phyloP scores from a whole-genome alignment of 2,888 invertebrate genomes.

The Carcina quercana region DNA sequence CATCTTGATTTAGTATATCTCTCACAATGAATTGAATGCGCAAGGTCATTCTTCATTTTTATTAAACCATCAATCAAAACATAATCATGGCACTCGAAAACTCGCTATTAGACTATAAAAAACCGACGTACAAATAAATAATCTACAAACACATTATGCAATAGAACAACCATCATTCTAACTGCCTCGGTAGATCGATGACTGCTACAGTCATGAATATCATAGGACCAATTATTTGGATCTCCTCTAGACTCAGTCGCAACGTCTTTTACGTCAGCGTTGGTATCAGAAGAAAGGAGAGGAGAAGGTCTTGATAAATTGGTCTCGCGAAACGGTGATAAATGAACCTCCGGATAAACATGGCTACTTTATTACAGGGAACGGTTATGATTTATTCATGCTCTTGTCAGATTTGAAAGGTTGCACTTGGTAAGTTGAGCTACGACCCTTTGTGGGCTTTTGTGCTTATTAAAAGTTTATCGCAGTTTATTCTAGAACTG shows the following conservation, averaged over 20 bases:
- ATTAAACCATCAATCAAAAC: slow-evolving; percentile 47
- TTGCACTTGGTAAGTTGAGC: slow-evolving; percentile 39
- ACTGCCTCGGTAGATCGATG: slow-evolving; percentile 55
- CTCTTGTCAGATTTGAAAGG: slow-evolving; percentile 59
- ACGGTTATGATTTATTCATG: slow-evolving; percentile 69
- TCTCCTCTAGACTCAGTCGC: slow-evolving; percentile 14
- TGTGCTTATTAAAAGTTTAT: no score
- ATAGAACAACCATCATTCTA: slow-evolving; percentile 46
- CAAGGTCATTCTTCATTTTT: slow-evolving; percentile 25
- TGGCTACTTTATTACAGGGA: slow-evolving; percentile 68
- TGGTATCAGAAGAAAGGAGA: slow-evolving; percentile 12
- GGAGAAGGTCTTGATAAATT: slow-evolving; percentile 27
- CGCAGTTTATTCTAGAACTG: no score
- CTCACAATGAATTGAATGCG: slow-evolving; percentile 10
- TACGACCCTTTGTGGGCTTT: slow-evolving; percentile 18
- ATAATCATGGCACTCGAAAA: slow-evolving; percentile 34
- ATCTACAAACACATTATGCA: slow-evolving; percentile 58
- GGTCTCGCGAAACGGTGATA: slow-evolving; percentile 55
- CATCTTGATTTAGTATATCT: no score
- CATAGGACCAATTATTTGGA: slow-evolving; percentile 29
- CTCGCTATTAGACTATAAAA: slow-evolving; percentile 25
- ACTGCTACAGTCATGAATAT: slow-evolving; percentile 45
- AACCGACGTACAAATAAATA: slow-evolving; percentile 41
- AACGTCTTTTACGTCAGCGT: slow-evolving; percentile 7
- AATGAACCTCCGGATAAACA: slow-evolving; percentile 65